Evolutionary conservation across 2,113 vertebrate genomes (phyloP).

Genomic region (Phalacrocorax brasilianus): DNA sequence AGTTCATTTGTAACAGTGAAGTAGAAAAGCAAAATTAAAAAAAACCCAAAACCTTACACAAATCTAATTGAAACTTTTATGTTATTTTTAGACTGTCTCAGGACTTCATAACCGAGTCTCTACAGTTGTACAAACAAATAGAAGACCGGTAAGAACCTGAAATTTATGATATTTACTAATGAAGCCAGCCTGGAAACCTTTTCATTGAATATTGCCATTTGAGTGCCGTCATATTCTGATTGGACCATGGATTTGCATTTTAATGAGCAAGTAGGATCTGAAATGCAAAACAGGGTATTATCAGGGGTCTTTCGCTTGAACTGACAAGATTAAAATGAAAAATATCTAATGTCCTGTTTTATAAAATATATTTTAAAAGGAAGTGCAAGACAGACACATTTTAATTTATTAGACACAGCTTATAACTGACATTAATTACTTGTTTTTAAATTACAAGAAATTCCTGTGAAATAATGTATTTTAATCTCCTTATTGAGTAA

Average conservation of each 20-base stretch:
- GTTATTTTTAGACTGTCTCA: slow-evolving; percentile 71
- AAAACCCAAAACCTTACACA: slow-evolving; percentile 20
- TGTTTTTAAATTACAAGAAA: background rate
- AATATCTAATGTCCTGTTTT: slow-evolving; percentile 64
- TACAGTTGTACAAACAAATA: slow-evolving; percentile 74
- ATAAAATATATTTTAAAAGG: slow-evolving; percentile 65
- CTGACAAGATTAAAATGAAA: slow-evolving; percentile 72
- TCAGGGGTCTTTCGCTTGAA: slow-evolving; percentile 66
- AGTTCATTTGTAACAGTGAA: slow-evolving; percentile 32
- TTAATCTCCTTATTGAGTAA: slow-evolving; percentile 24
- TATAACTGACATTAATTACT: slow-evolving; percentile 57
- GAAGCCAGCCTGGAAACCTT: slow-evolving; percentile 55
- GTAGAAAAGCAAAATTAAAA: slow-evolving; percentile 36
- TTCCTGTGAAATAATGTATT: slow-evolving; percentile 1
- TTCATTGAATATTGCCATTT: slow-evolving; percentile 75
- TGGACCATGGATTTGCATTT: slow-evolving; percentile 75
- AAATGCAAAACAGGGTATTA: slow-evolving; percentile 71
- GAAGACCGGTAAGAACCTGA: slow-evolving; percentile 65
- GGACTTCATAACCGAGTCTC: slow-evolving; percentile 68
- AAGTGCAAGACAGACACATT: slow-evolving; percentile 38
- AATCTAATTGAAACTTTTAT: slow-evolving; percentile 64
- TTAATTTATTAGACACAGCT: slow-evolving; percentile 57
- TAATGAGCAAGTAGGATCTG: slow-evolving; percentile 69
- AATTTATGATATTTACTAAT: slow-evolving; percentile 75
- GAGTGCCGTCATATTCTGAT: slow-evolving; percentile 76